phyloP scores from a whole-genome alignment of 2,113 vertebrate genomes.

The Thermophis baileyi region DNA sequence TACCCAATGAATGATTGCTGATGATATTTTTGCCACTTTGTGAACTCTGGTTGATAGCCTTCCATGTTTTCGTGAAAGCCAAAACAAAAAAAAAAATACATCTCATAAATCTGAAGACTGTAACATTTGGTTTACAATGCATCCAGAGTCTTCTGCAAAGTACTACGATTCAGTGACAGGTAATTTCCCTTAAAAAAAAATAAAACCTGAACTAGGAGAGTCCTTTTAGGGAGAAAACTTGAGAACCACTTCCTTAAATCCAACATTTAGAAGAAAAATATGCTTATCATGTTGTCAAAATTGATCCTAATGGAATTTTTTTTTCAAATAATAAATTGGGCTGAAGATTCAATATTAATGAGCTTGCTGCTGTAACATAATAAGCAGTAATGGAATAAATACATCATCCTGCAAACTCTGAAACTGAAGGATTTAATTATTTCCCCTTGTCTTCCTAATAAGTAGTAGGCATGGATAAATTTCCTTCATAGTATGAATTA shows the following conservation, averaged over 20 bases:
- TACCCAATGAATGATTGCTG: background rate
- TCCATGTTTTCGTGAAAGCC: background rate
- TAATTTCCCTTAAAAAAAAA: background rate
- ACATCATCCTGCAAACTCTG: slow-evolving; percentile 5
- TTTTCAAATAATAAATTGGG: background rate
- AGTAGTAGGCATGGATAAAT: slow-evolving; percentile 12
- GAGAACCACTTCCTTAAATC: background rate
- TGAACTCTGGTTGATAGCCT: background rate
- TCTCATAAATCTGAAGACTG: background rate
- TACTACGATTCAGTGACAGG: background rate
- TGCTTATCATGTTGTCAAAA: background rate
- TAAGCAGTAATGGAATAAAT: slow-evolving; percentile 17
- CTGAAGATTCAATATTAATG: slow-evolving; percentile 14
- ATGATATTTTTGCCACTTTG: background rate
- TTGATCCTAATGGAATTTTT: background rate
- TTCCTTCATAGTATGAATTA: background rate
- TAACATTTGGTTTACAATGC: background rate
- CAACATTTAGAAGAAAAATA: background rate
- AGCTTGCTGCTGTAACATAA: background rate
- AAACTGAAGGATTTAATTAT: slow-evolving; percentile 22
- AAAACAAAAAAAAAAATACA: background rate
- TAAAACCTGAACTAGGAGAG: background rate
- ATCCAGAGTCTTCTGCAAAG: background rate
- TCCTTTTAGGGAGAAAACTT: background rate
- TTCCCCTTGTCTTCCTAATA: background rate